Evolutionary conservation across 2,888 invertebrate species (phyloP).

Genomic region (Drosophila maculinotata): DNA sequence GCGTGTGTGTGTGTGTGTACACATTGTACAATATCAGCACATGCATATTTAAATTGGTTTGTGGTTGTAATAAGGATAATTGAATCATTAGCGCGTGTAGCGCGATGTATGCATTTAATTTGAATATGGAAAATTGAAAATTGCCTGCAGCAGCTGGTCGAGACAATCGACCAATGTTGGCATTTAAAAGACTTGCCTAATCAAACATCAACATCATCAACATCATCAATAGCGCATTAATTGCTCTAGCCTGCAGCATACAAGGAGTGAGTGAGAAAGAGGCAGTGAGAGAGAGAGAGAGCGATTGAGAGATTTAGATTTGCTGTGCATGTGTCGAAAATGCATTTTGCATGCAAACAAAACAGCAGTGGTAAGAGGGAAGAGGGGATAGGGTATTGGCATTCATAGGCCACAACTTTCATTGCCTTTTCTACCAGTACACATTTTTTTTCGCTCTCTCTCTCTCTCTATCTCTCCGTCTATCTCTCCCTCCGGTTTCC

Average conservation of each 20-base stretch:
- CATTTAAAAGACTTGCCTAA: slow-evolving; percentile 45
- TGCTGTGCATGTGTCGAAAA: slow-evolving; percentile 29
- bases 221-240: slow-evolving; percentile 59
- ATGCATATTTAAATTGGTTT: slow-evolving; percentile 47
- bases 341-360: slow-evolving; percentile 38
- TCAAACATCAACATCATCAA: slow-evolving; percentile 72
- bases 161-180: slow-evolving; percentile 11
- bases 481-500: neutral
- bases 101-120: slow-evolving; percentile 68
- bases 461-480: neutral
- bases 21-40: neutral
- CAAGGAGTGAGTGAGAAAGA: too few relatives aligned
- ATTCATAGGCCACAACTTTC: slow-evolving; percentile 70
- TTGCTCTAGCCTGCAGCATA: slow-evolving; percentile 32
- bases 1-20: slow-evolving; percentile 17
- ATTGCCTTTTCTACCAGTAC: slow-evolving; percentile 62
- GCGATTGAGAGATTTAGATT: too few relatives aligned
- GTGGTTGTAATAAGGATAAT: slow-evolving; percentile 67
- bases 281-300: too few relatives aligned
- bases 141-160: slow-evolving; percentile 16
- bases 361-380: slow-evolving; percentile 3
- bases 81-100: slow-evolving; percentile 74
- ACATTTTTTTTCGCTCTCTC: slow-evolving; percentile 5
- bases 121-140: slow-evolving; percentile 47
- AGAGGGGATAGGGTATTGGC: slow-evolving; percentile 6